phyloP scores from a whole-genome alignment of 1,140 invertebrate species.

The Apolygus lucorum region DNA sequence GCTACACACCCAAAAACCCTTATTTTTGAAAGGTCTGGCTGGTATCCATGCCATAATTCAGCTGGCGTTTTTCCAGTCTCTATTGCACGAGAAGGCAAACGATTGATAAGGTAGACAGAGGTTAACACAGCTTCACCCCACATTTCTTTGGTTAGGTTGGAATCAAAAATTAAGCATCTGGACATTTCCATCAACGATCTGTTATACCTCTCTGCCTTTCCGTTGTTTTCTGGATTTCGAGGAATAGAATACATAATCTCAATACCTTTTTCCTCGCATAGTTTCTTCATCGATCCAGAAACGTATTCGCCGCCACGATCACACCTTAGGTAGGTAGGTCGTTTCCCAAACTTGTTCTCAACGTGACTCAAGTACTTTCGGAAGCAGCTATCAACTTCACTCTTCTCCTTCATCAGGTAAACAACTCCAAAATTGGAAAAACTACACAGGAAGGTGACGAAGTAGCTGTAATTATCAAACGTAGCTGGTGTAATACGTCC shows the following conservation, averaged over 20 bases:
- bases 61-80: neutral
- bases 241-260: slow-evolving; percentile 9
- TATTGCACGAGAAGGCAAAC: neutral
- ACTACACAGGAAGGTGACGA: neutral
- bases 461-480: neutral
- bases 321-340: neutral
- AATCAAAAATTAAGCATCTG: too few species aligned
- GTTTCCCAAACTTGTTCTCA: neutral
- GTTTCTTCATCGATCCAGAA: neutral
- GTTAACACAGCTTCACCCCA: neutral
- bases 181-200: slow-evolving; percentile 1
- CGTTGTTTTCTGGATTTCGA: too few species aligned
- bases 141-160: neutral
- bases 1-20: too few species aligned
- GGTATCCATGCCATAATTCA: neutral
- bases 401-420: neutral
- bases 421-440: too few species aligned
- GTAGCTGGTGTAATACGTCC: too few species aligned
- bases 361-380: neutral
- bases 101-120: neutral
- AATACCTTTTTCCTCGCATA: slow-evolving; percentile 1
- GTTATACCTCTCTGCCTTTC: slow-evolving; percentile 8
- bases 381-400: neutral
- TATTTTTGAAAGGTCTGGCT: too few species aligned
- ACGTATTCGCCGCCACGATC: slow-evolving; percentile 17